Evolutionary conservation across 2,113 vertebrate species (phyloP).

Genomic region (Sander lucioperca): DNA sequence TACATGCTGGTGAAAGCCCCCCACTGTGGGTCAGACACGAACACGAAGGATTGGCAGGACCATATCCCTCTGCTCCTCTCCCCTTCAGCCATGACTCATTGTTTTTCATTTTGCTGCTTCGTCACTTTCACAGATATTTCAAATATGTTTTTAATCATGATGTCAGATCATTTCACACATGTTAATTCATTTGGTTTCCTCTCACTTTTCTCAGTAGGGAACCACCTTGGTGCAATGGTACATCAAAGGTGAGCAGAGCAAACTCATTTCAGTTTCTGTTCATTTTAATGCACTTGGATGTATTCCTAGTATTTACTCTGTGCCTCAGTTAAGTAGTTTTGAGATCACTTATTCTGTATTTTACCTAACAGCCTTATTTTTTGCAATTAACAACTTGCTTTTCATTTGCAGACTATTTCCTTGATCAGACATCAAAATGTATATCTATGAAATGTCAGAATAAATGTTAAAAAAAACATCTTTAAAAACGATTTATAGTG

Average conservation of each 20-base stretch:
- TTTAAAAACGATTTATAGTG: background rate
- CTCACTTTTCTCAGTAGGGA: conserved; percentile 91
- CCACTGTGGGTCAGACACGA: conserved; percentile 86
- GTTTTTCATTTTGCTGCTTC: conserved; percentile 83
- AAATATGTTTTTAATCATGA: conserved; percentile 31
- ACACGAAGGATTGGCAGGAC: conserved; percentile 82
- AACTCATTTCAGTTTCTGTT: background rate
- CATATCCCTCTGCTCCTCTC: conserved; percentile 83
- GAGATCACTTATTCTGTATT: background rate
- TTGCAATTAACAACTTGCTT: background rate
- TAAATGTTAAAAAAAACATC: no score
- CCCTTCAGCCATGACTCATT: conserved; percentile 66
- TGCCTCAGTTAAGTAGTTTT: background rate
- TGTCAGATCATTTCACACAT: conserved; percentile 53
- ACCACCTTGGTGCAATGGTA: conserved; percentile 97
- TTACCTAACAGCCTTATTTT: background rate
- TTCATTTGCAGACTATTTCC: background rate
- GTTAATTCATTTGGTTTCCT: conserved; percentile 85
- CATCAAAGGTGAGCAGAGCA: conserved; percentile 96
- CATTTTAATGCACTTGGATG: background rate
- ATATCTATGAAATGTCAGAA: background rate
- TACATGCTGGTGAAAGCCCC: conserved; percentile 74
- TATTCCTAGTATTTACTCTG: background rate
- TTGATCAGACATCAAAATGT: no score
- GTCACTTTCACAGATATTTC: conserved; percentile 60